Percentiles rank a stretch among this genome's conserved stretches.
Conservation (phyloP, 2,888 invertebrate genomes). For the Stenchaetothrips biformis region DNA sequence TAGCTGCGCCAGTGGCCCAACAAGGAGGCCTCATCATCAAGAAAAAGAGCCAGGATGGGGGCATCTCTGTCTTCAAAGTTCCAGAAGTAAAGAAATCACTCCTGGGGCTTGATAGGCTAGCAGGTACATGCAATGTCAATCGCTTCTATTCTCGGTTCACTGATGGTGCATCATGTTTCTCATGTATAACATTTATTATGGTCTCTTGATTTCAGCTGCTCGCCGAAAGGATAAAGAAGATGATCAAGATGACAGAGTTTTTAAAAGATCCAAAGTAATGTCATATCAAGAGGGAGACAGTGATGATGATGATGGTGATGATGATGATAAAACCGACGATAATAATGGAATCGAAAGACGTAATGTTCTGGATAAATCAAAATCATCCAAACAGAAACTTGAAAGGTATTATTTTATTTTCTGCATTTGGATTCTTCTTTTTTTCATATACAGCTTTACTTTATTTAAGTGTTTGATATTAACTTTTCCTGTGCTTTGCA, state of each 20-base stretch:
- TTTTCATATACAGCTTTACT: background rate
- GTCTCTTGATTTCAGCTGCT: slow-evolving; percentile 38
- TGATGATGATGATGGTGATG: slow-evolving; percentile 45
- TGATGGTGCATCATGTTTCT: background rate
- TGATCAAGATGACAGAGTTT: slow-evolving; percentile 38
- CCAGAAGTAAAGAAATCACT: slow-evolving; percentile 62
- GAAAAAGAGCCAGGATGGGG: slow-evolving; percentile 54
- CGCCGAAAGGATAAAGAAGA: slow-evolving; percentile 44
- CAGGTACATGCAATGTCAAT: slow-evolving; percentile 49
- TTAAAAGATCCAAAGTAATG: slow-evolving; percentile 43
- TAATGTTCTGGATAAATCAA: background rate
- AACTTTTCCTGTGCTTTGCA: slow-evolving; percentile 37
- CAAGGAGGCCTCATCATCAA: slow-evolving; percentile 68
- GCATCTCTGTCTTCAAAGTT: slow-evolving; percentile 57
- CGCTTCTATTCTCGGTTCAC: background rate
- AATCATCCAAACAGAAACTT: slow-evolving; percentile 31
- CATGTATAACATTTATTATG: background rate
- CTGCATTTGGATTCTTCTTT: slow-evolving; percentile 30
- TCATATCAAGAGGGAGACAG: slow-evolving; percentile 59
- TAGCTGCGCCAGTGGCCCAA: slow-evolving; percentile 62
- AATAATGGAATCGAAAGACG: slow-evolving; percentile 32
- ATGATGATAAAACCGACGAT: slow-evolving; percentile 37
- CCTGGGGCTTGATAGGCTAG: slow-evolving; percentile 78
- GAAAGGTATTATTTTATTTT: slow-evolving; percentile 40
- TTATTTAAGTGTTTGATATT: background rate